Base-by-base conservation (phyloP, 2,113 vertebrate species). In the Tautogolabrus adspersus region DNA sequence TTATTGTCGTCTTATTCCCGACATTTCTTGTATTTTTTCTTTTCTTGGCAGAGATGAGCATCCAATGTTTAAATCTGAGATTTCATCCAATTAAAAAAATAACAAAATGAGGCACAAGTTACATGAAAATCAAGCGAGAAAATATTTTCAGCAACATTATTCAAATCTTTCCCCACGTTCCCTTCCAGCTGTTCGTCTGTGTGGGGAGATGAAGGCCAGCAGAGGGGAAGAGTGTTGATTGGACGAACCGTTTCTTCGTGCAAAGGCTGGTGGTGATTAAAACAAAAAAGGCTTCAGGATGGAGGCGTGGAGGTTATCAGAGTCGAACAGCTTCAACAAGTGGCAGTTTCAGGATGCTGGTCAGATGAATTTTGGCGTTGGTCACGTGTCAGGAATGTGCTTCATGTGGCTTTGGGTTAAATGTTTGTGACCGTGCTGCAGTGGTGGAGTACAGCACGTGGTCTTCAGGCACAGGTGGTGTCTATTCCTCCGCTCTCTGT, bases 401-500 rank as follows among this genome's bases (percentile, higher is more conserved):
- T 71, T 74, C 49, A 73, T 69, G 64, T 42, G 34, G 77, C 76
- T 89, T 82, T 83, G 69, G 79, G 55, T 68, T 47, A 30, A 11
- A 59, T 34, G 62, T 40, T 9, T 34, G 68, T 58, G 77, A 69
- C 58, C 70, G 6, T 19, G 55, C n/a, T 55, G 44, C 11, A 57
- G 73, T 30, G n/a, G 11, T 2, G 1, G 62, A 55, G 56, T 77
- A 91, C 89, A 89, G 91, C 86, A 75, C 63, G 84, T 78, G 88
- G 91, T 89, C 81, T 79, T 77, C 79, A 94, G 94, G 94, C 94
- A 94, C 93, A 79, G 60, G 72, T 26, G 90, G 90, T 66, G 77
- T 76, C 52, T 60, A 47, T 81, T 72, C 42, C 22, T 59, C 64
- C 62, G 46, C n/a, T n/a, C 57, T 78, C 79, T 64, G 51, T 65